phyloP scores from a whole-genome alignment of 2,888 invertebrate genomes.

The Sisyra terminalis region DNA sequence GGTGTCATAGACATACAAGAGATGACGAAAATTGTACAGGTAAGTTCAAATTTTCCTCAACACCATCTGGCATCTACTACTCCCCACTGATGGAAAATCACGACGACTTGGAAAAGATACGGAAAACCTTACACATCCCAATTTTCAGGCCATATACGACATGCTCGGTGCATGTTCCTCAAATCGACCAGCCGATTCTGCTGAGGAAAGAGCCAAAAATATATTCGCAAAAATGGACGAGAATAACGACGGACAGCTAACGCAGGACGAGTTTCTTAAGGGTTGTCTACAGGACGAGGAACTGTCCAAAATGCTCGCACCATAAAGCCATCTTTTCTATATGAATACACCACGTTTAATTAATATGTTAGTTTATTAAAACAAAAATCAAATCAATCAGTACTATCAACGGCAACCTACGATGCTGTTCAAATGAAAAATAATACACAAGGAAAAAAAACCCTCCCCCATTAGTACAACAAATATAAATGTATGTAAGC shows the following conservation, averaged over 20 bases:
- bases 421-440: too few species aligned
- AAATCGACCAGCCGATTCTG: constrained; percentile 87
- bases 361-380: too few species aligned
- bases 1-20: constrained; percentile 96
- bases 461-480: too few species aligned
- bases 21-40: constrained; percentile 99
- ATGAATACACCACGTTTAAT: too few species aligned
- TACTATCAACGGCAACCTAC: too few species aligned
- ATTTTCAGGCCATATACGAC: constrained; percentile 91
- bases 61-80: too few species aligned
- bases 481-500: too few species aligned
- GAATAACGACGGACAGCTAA: constrained; percentile 96
- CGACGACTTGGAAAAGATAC: constrained; percentile 18
- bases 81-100: too few species aligned
- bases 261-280: constrained; percentile 95
- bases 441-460: too few species aligned
- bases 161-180: constrained; percentile 97
- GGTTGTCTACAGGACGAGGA: constrained; percentile 95
- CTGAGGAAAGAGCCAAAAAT: constrained; percentile 94
- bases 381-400: too few species aligned
- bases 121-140: constrained; percentile 10
- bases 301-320: constrained; percentile 85
- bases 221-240: constrained; percentile 99
- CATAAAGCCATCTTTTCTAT: constrained; percentile 35
- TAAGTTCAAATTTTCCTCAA: constrained; percentile 25